phyloP scores from a whole-genome alignment of 2,797 vertebrate genomes.

The Natrix natrix region DNA sequence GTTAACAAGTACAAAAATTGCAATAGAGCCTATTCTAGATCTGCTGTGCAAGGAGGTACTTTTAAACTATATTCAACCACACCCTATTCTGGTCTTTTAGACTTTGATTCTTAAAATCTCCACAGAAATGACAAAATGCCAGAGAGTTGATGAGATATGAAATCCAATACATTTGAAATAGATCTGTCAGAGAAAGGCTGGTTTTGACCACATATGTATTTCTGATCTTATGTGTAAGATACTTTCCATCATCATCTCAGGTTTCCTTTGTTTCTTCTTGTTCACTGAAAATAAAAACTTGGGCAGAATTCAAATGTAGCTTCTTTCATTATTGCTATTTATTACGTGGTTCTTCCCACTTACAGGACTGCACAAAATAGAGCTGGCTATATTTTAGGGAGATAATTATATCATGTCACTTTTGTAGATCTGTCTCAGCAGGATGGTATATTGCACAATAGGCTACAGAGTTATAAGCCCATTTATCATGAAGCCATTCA shows the following conservation, averaged over 20 bases:
- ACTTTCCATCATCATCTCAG: slow-evolving; percentile 8
- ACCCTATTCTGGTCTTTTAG: not conserved
- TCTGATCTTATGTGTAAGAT: not conserved
- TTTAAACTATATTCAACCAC: not conserved
- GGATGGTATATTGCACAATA: slow-evolving; percentile 1
- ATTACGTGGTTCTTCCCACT: not conserved
- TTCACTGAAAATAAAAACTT: slow-evolving; percentile 6
- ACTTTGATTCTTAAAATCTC: not conserved
- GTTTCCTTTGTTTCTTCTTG: slow-evolving; percentile 2
- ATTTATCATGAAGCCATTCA: slow-evolving; percentile 11
- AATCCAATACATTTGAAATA: not conserved
- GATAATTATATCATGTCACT: slow-evolving; percentile 9
- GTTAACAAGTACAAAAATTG: slow-evolving; percentile 38
- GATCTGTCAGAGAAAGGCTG: not conserved
- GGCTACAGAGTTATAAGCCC: slow-evolving; percentile 5
- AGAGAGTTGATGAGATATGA: not conserved
- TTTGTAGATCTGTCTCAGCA: slow-evolving; percentile 18
- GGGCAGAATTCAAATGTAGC: slow-evolving; percentile 23
- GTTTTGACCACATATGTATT: not conserved
- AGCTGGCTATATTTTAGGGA: slow-evolving; percentile 24
- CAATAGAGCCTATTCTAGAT: slow-evolving; percentile 35
- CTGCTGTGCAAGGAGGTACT: accelerated
- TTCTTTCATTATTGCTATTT: slow-evolving; percentile 24
- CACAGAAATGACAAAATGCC: not conserved
- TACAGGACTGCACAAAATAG: slow-evolving; percentile 27